Conservation (phyloP, 2,888 invertebrate genomes). For the Aspidapion aeneum region DNA sequence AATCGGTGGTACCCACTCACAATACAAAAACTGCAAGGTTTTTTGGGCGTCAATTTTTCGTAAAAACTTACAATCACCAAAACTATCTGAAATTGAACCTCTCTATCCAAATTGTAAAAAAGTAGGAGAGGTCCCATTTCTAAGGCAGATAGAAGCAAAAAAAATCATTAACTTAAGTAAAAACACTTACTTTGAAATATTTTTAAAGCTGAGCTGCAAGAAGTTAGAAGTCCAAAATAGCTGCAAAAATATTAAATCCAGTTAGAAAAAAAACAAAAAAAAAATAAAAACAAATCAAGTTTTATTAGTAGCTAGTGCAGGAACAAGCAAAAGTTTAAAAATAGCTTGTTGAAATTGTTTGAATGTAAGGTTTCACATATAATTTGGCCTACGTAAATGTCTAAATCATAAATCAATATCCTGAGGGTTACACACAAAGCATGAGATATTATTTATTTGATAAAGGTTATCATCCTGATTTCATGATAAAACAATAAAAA, state of each 20-base stretch:
- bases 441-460: conserved; percentile 5
- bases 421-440: background rate
- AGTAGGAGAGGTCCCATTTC: too few relatives aligned
- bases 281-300: background rate
- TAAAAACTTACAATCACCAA: too few relatives aligned
- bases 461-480: conserved; percentile 14
- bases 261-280: background rate
- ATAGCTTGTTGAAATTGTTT: background rate
- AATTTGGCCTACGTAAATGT: conserved; percentile 8
- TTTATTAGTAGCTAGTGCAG: background rate
- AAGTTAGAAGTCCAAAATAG: conserved; percentile 18
- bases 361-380: conserved; percentile 19
- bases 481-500: conserved; percentile 13
- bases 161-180: too few relatives aligned
- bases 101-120: too few relatives aligned
- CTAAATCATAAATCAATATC: conserved; percentile 24
- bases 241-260: conserved; percentile 20
- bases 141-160: too few relatives aligned
- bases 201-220: conserved; percentile 12
- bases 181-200: conserved; percentile 21
- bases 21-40: too few relatives aligned
- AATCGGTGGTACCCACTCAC: too few relatives aligned
- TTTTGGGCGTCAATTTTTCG: too few relatives aligned
- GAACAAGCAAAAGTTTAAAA: background rate
- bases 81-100: too few relatives aligned